These are phyloP conservation scores for Labia minor DNA, from an alignment of 2,888 invertebrate species.

Conservation along the genomic window DNA sequence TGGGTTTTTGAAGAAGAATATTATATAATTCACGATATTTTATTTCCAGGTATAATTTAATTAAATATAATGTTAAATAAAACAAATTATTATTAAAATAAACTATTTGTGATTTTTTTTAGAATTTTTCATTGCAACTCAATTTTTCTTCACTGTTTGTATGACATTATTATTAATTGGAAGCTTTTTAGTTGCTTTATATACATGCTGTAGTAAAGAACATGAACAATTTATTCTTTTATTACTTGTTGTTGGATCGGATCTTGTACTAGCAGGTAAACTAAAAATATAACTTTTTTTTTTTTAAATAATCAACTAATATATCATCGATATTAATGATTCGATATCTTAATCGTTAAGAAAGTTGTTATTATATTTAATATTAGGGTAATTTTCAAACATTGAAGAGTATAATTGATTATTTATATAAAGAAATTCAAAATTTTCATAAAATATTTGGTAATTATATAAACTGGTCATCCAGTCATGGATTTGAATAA, in stretches of 20 bases:
- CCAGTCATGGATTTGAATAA: no score
- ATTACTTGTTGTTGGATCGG: constrained; percentile 60
- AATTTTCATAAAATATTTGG: no score
- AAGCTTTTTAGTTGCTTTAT: constrained; percentile 60
- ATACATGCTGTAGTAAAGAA: constrained; percentile 61
- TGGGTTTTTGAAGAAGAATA: constrained; percentile 97
- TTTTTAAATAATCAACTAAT: no score
- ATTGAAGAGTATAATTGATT: no score
- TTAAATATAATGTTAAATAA: neutral
- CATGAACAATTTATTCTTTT: constrained; percentile 66
- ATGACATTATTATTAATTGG: constrained; percentile 70
- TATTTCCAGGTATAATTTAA: constrained; percentile 58
- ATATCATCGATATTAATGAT: neutral
- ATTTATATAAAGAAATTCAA: no score
- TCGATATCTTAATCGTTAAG: neutral
- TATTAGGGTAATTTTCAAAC: no score
- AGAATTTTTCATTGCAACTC: constrained; percentile 86
- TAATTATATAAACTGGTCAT: no score
- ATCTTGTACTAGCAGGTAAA: constrained; percentile 56
- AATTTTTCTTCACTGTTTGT: constrained; percentile 84
- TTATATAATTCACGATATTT: constrained; percentile 81
- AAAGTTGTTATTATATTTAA: no score
- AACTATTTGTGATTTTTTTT: constrained; percentile 27
- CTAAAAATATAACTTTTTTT: constrained; percentile 19
- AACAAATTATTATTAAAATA: neutral